Percentiles rank a stretch among this genome's conserved stretches.
These are phyloP conservation scores for Rotaria socialis DNA, from an alignment of 2,888 invertebrate genomes.

Conservation along the genomic window DNA sequence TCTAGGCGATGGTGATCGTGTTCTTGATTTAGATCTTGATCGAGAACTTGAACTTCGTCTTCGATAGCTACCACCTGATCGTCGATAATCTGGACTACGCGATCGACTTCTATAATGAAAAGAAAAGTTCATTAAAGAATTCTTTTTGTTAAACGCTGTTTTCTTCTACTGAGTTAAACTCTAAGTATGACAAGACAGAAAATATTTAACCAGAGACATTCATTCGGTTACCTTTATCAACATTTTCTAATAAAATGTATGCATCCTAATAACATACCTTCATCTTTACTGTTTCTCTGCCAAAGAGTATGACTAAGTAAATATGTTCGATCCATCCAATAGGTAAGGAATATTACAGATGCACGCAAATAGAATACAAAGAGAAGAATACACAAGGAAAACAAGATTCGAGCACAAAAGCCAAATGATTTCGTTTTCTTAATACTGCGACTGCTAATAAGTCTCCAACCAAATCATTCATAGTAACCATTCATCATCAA, in stretches of 20 bases:
- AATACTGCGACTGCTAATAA: neutral
- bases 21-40: neutral
- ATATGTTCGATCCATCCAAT: neutral
- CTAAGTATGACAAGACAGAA: too few relatives aligned
- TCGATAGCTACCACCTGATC: neutral
- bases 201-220: neutral
- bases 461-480: neutral
- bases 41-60: neutral
- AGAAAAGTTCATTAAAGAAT: neutral
- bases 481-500: neutral
- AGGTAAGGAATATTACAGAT: neutral
- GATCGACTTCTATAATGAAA: neutral
- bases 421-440: conserved; percentile 14
- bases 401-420: neutral
- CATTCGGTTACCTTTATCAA: neutral
- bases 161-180: neutral
- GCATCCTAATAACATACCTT: neutral
- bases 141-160: too few relatives aligned
- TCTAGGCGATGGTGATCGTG: neutral
- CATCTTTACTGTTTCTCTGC: conserved; percentile 3
- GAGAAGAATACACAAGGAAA: neutral
- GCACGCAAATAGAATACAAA: neutral
- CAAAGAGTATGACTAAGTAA: neutral
- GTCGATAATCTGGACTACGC: neutral
- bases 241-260: neutral